Percentiles rank a stretch among this genome's conserved stretches.
Conservation (phyloP, 2,797 vertebrate species). For the Hapalemur alaotrensis region DNA sequence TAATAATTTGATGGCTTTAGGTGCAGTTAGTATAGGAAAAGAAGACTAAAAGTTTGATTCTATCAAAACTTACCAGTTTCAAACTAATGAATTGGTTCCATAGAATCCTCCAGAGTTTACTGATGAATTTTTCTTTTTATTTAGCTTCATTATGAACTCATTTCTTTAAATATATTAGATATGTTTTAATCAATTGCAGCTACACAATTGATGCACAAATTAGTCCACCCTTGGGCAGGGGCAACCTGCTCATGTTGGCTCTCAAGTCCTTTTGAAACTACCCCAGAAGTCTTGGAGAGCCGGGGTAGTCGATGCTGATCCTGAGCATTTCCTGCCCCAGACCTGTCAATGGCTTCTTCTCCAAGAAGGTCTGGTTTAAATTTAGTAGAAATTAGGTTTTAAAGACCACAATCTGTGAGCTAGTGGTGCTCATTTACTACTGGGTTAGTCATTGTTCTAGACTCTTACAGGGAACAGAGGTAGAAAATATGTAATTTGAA, state of each 20-base stretch:
- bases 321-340: background rate
- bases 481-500: background rate
- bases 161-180: background rate
- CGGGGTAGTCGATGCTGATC: background rate
- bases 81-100: slow-evolving; percentile 13
- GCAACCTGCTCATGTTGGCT: background rate
- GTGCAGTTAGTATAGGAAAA: background rate
- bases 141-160: background rate
- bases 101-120: background rate
- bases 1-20: background rate
- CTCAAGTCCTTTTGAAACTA: background rate
- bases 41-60: background rate
- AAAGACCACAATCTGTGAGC: background rate
- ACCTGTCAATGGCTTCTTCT: background rate
- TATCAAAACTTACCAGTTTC: background rate
- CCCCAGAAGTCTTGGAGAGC: background rate
- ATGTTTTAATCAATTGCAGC: background rate
- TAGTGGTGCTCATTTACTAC: background rate
- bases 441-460: background rate
- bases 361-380: background rate
- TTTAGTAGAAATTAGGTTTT: background rate
- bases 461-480: background rate
- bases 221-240: background rate
- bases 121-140: background rate
- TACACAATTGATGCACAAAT: background rate